A percentile compares a stretch with the other conserved stretches of the same genome.
phyloP scores from a whole-genome alignment of 2,797 vertebrate species.

The Lacerta viridis region DNA sequence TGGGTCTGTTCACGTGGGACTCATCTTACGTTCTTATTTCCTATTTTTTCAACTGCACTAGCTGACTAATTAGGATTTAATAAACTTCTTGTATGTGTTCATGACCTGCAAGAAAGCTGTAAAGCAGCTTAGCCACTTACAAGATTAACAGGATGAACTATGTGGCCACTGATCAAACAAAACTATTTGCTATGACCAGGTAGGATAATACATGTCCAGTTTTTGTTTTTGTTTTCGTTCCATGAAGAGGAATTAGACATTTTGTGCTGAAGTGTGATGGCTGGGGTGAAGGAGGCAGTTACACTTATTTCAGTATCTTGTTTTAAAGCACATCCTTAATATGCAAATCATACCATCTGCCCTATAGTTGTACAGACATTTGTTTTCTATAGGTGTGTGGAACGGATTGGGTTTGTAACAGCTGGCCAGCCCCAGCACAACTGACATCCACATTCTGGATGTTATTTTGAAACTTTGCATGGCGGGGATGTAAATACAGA shows the following conservation, averaged over 20 bases:
- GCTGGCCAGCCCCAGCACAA: background rate
- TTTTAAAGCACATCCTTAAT: background rate
- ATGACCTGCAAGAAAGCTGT: background rate
- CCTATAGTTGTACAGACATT: background rate
- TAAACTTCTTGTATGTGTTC: fast-evolving
- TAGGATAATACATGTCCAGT: conserved; percentile 3
- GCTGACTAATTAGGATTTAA: background rate
- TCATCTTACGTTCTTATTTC: background rate
- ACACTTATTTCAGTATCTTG: background rate
- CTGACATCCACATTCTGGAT: background rate
- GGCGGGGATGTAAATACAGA: background rate
- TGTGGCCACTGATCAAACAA: conserved; percentile 43
- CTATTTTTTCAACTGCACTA: background rate
- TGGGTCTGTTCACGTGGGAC: background rate
- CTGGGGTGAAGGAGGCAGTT: background rate
- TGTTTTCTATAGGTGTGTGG: background rate
- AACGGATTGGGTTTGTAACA: background rate
- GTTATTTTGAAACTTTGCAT: background rate
- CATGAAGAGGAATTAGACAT: background rate
- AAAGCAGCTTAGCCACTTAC: background rate
- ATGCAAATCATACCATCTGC: background rate
- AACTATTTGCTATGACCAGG: background rate
- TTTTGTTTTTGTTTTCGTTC: conserved; percentile 14
- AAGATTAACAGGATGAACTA: background rate
- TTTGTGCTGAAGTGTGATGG: background rate